A percentile compares a stretch with the other conserved stretches of the same genome.
These are phyloP conservation scores for Sebastes cheni DNA, from an alignment of 2,797 vertebrate genomes.

Conservation along the genomic window DNA sequence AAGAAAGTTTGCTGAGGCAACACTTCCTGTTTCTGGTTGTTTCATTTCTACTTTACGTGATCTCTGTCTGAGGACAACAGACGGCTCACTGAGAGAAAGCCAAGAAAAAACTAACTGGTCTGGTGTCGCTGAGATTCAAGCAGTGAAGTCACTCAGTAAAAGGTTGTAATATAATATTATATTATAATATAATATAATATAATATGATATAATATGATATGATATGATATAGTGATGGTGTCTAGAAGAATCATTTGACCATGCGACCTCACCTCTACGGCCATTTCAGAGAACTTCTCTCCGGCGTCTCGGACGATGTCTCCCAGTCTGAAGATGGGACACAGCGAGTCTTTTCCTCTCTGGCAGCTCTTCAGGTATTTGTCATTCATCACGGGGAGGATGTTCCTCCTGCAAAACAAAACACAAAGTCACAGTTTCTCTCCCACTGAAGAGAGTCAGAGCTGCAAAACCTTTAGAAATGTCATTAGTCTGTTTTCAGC, in stretches of 20 bases:
- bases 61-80: neutral
- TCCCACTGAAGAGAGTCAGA: neutral
- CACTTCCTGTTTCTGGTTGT: neutral
- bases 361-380: slow-evolving; percentile 79
- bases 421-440: no score
- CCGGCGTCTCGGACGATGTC: slow-evolving; percentile 84
- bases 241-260: neutral
- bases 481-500: neutral
- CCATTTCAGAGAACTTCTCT: slow-evolving; percentile 85
- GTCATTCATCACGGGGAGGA: slow-evolving; percentile 81
- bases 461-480: neutral
- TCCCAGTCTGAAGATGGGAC: slow-evolving; percentile 89
- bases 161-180: no score
- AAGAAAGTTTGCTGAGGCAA: neutral
- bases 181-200: no score
- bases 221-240: neutral
- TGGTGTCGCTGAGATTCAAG: no score
- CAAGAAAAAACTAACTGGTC: neutral
- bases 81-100: neutral
- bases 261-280: slow-evolving; percentile 81
- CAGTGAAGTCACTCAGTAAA: neutral
- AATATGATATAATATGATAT: no score
- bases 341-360: slow-evolving; percentile 70
- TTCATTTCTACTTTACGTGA: slow-evolving; percentile 29
- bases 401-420: slow-evolving; percentile 82